Evolutionary conservation across 2,888 invertebrate species (phyloP), one percentile per base, ranked within the genome.

Genomic region (Dryomyza anilis): DNA sequence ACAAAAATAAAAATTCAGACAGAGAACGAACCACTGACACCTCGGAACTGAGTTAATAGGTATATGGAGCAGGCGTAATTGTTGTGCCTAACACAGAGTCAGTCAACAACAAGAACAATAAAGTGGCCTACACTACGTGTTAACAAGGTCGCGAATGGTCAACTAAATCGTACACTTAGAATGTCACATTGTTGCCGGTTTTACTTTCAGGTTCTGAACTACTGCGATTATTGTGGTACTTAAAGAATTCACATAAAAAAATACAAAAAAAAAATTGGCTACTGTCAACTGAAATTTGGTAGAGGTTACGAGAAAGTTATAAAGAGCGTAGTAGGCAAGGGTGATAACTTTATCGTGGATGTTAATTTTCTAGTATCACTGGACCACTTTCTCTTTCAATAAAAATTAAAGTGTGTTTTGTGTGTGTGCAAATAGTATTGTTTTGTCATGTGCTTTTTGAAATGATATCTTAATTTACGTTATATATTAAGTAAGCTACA

Each of bases 51-150:
- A 21, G 57, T 66, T 65, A 56, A 53, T 52, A 36, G 52, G 53
- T 63, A 63, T 58, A 29, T 66, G 52, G 62, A 58, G 58, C 58
- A 65, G 62, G 57, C 58, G 57, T 57, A 56, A 36, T 56, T 56
- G 50, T 43, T 64, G 60, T 46, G 27, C 25, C 45, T 33, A 29
- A 25, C 56, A 12, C 23, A 50, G 25, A 50, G 12, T 25, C n/a
- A n/a, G 12, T 12, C 50, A 48, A 25, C 27, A 14, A 50, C 21
- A 21, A 19, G 12, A 27, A 1, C 12, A 50, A 23, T 4, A 21
- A 25, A 4, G 6, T n/a, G n/a, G 27, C 12, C 6, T 50, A 39
- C n/a, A 39, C n/a, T 39, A 39, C 12, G 39, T 39, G 39, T 39
- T 39, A 39, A 39, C 39, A 12, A 39, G 39, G 39, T 39, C n/a